Conservation (phyloP, 1,140 invertebrate species). For the Euglossa dilemma region DNA sequence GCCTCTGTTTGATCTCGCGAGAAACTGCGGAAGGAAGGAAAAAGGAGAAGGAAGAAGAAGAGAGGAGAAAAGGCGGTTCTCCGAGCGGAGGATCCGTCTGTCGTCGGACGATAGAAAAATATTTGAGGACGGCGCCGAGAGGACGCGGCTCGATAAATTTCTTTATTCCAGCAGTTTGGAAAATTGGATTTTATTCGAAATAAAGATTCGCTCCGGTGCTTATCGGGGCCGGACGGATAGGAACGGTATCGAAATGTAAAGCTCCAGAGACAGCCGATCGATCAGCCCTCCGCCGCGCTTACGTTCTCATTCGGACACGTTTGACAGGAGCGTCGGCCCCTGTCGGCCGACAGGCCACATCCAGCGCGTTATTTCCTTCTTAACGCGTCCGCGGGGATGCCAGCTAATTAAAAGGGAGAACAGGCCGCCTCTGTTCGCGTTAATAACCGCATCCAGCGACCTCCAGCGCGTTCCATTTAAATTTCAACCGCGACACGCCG, state of each 20-base stretch:
- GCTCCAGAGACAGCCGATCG: conserved; percentile 37
- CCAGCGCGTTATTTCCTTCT: conserved; percentile 43
- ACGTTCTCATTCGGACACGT: conserved; percentile 38
- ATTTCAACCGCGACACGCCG: conserved; percentile 13
- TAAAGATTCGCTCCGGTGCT: conserved; percentile 46
- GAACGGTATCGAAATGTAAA: conserved; percentile 42
- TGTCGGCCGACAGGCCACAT: conserved; percentile 1
- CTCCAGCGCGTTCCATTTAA: conserved; percentile 31
- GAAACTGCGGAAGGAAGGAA: not conserved
- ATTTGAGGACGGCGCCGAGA: conserved; percentile 19
- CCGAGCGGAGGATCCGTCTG: not conserved
- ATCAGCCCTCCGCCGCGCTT: conserved; percentile 12
- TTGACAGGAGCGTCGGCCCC: conserved; percentile 40
- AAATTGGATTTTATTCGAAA: conserved; percentile 54
- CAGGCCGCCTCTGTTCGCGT: conserved; percentile 30
- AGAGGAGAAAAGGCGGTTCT: not conserved
- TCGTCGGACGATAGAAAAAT: conserved; percentile 28
- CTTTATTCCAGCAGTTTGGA: conserved; percentile 38
- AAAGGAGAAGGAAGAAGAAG: not conserved
- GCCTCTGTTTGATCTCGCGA: not conserved
- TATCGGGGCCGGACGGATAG: conserved; percentile 37
- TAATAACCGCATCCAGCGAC: conserved; percentile 34
- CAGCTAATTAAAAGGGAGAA: conserved; percentile 51
- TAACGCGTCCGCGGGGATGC: conserved; percentile 41
- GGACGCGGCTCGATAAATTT: conserved; percentile 38